These are phyloP conservation scores for Orius insidiosus DNA, from an alignment of 1,140 invertebrate genomes.

Conservation along the genomic window DNA sequence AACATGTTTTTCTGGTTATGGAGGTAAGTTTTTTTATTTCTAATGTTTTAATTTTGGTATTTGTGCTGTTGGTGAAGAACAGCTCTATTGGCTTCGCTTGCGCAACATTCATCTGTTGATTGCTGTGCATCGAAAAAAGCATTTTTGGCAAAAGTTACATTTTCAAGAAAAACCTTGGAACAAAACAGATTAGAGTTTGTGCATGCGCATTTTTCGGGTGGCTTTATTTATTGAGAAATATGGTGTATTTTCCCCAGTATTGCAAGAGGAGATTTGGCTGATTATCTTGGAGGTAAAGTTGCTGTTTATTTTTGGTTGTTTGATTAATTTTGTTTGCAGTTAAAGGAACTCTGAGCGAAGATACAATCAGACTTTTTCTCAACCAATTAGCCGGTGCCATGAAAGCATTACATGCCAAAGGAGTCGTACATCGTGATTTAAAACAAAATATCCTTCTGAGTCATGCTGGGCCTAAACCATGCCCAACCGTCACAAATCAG, in stretches of 20 bases:
- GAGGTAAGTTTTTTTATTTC: too few relatives aligned
- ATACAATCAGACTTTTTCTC: conserved; percentile 88
- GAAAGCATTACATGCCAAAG: conserved; percentile 87
- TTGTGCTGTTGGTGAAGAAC: too few relatives aligned
- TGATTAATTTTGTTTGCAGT: conserved; percentile 30
- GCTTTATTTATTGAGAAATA: too few relatives aligned
- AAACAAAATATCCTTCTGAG: conserved; percentile 94
- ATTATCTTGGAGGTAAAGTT: conserved; percentile 50
- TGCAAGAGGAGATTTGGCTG: conserved; percentile 97
- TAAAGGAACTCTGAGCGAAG: conserved; percentile 88
- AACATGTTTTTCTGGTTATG: conserved; percentile 94
- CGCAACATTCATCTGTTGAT: too few relatives aligned
- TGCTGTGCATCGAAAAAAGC: too few relatives aligned
- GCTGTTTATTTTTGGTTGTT: conserved; percentile 16
- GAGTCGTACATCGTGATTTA: conserved; percentile 95
- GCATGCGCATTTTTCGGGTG: too few relatives aligned
- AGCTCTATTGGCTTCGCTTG: too few relatives aligned
- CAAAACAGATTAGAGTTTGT: too few relatives aligned
- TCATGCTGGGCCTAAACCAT: conserved; percentile 54
- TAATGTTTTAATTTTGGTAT: too few relatives aligned
- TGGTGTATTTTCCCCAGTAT: conserved; percentile 51
- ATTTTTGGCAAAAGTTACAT: too few relatives aligned
- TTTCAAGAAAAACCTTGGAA: too few relatives aligned
- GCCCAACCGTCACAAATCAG: conserved; percentile 81
- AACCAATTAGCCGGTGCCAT: conserved; percentile 88